phyloP scores from a whole-genome alignment of 2,113 vertebrate species.

The Albula glossodonta region DNA sequence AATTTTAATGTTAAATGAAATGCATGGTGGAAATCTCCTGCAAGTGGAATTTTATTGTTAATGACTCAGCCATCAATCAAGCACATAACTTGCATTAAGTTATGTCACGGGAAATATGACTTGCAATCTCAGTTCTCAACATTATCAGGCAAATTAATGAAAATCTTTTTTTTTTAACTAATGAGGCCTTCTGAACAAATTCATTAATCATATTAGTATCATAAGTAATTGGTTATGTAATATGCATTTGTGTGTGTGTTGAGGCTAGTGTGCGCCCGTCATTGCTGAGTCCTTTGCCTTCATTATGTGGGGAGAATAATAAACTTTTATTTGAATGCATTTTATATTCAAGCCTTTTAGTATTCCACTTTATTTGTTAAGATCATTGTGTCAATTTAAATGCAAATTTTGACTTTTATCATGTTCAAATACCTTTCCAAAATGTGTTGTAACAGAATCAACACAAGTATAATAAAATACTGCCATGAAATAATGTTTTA shows the following conservation, averaged over 20 bases:
- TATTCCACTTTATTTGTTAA: conserved; percentile 19
- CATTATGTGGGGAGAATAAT: neutral
- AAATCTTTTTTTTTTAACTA: neutral
- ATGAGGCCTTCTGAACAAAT: neutral
- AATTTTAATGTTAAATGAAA: too few species aligned
- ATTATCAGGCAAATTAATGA: too few species aligned
- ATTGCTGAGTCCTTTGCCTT: conserved; percentile 10
- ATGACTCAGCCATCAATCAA: too few species aligned
- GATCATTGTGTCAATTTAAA: conserved; percentile 57
- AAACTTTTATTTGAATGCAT: conserved; percentile 11
- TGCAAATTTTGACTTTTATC: conserved; percentile 53
- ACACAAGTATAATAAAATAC: conserved; percentile 15
- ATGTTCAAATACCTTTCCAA: conserved; percentile 31
- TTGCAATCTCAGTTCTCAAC: too few species aligned
- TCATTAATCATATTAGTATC: neutral
- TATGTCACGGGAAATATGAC: too few species aligned
- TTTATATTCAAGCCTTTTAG: neutral
- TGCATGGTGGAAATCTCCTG: too few species aligned
- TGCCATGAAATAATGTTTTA: conserved; percentile 33
- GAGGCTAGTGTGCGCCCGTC: neutral
- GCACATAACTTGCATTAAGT: too few species aligned
- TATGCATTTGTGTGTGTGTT: neutral
- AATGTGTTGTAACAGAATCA: conserved; percentile 23
- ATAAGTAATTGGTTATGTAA: neutral
- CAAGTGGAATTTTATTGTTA: too few species aligned